These are phyloP conservation scores for Centroberyx gerrardi DNA, from an alignment of 2,797 vertebrate genomes.

Conservation along the genomic window DNA sequence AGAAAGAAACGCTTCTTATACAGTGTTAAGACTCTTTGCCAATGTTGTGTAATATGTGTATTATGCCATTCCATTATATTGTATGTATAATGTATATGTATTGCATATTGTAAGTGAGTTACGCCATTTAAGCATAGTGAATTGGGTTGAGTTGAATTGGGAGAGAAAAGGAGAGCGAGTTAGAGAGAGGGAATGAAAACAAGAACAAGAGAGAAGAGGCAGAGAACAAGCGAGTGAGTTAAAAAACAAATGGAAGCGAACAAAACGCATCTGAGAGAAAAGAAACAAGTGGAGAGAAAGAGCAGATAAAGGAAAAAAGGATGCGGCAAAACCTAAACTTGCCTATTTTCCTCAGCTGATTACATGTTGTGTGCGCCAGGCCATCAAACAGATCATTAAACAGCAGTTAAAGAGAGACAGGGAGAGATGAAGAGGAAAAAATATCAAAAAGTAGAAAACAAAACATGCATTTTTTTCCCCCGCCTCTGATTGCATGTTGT, in stretches of 20 bases:
- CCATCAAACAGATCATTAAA: conserved; percentile 74
- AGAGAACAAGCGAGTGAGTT: conserved; percentile 14
- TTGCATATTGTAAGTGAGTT: not conserved
- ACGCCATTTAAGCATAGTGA: conserved; percentile 7
- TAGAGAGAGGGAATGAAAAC: not conserved
- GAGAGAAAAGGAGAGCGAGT: not conserved
- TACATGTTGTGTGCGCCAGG: conserved; percentile 63
- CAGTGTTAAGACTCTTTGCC: too few relatives aligned
- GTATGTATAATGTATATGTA: not conserved
- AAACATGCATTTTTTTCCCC: conserved; percentile 47
- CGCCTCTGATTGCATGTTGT: conserved; percentile 62
- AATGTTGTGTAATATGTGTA: too few relatives aligned
- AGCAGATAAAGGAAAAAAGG: conserved; percentile 62
- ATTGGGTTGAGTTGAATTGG: not conserved
- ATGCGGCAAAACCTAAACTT: conserved; percentile 54
- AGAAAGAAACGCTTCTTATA: conserved; percentile 23
- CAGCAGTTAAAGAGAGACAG: conserved; percentile 67
- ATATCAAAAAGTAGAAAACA: conserved; percentile 65
- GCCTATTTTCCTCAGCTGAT: conserved; percentile 65
- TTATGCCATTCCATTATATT: too few relatives aligned
- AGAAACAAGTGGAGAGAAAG: conserved; percentile 56
- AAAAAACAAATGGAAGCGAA: conserved; percentile 29
- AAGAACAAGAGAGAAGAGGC: conserved; percentile 3
- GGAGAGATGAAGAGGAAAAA: conserved; percentile 53
- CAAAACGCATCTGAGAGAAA: conserved; percentile 40